Evolutionary conservation across 2,113 vertebrate genomes (phyloP).

Genomic region (Lipotes vexillifer): DNA sequence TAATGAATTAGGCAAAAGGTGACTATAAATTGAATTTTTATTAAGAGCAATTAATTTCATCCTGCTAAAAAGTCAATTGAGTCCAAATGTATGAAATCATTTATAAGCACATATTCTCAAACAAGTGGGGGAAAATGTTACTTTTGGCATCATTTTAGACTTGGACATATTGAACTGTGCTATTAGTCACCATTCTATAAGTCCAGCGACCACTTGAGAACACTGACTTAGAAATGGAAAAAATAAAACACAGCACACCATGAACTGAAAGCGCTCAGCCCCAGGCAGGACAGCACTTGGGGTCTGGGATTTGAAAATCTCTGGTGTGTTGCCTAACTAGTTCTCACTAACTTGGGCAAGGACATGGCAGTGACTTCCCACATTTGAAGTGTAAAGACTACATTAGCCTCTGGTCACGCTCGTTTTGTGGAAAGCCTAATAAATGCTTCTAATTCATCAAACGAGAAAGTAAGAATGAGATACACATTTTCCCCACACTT

Average conservation of each 20-base stretch:
- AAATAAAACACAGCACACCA: not conserved
- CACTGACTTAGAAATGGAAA: not conserved
- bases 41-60: constrained; percentile 7
- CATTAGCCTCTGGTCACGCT: not conserved
- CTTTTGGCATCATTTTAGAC: not conserved
- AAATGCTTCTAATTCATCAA: not conserved
- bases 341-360: not conserved
- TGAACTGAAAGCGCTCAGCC: not conserved
- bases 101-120: not conserved
- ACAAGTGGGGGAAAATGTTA: not conserved
- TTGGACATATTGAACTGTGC: not conserved
- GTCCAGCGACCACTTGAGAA: not conserved
- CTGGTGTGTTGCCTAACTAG: not conserved
- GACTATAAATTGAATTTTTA: not conserved
- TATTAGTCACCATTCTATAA: not conserved
- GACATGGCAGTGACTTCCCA: not conserved
- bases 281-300: not conserved
- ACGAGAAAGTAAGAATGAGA: not conserved
- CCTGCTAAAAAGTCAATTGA: not conserved
- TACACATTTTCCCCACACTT: not conserved
- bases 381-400: too few relatives aligned
- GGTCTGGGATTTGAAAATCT: not conserved
- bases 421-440: not conserved
- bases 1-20: not conserved
- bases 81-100: constrained; percentile 28